These are phyloP conservation scores for Sinelater perroti DNA, from an alignment of 2,888 invertebrate species.

Conservation along the genomic window DNA sequence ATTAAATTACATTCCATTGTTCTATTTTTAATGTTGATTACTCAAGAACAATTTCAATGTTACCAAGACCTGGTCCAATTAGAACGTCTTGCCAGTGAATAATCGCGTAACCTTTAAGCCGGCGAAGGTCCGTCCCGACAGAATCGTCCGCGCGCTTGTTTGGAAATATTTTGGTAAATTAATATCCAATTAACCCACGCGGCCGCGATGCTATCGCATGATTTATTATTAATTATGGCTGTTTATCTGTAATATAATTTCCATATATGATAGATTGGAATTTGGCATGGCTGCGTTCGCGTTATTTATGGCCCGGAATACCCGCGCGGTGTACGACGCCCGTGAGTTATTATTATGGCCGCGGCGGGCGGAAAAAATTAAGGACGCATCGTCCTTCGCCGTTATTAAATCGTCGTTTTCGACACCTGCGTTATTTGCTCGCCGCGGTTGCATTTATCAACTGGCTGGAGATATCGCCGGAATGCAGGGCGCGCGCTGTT, in stretches of 20 bases:
- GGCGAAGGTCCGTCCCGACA: too few species aligned
- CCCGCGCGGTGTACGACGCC: not conserved
- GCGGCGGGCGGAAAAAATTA: not conserved
- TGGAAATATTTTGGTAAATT: slow-evolving; percentile 31
- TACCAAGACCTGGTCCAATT: too few species aligned
- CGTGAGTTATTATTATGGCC: not conserved
- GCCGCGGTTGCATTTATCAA: not conserved
- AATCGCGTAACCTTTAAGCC: too few species aligned
- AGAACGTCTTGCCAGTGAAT: too few species aligned
- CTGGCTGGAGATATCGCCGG: not conserved
- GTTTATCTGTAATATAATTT: slow-evolving; percentile 29
- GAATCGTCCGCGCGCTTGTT: too few species aligned
- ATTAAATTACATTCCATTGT: too few species aligned
- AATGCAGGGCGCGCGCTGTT: not conserved
- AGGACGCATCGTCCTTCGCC: not conserved
- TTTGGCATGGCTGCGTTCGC: slow-evolving; percentile 9
- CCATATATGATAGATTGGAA: slow-evolving; percentile 27
- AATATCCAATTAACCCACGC: slow-evolving; percentile 31
- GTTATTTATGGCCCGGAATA: slow-evolving; percentile 11
- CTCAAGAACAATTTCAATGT: too few species aligned
- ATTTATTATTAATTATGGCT: slow-evolving; percentile 30
- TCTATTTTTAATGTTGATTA: too few species aligned
- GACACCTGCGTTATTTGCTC: not conserved
- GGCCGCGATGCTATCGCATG: slow-evolving; percentile 20
- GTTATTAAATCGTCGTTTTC: not conserved